Evolutionary conservation across 2,797 vertebrate genomes (phyloP), one percentile per base, ranked within the genome.

Genomic region (Pelochelys cantorii): DNA sequence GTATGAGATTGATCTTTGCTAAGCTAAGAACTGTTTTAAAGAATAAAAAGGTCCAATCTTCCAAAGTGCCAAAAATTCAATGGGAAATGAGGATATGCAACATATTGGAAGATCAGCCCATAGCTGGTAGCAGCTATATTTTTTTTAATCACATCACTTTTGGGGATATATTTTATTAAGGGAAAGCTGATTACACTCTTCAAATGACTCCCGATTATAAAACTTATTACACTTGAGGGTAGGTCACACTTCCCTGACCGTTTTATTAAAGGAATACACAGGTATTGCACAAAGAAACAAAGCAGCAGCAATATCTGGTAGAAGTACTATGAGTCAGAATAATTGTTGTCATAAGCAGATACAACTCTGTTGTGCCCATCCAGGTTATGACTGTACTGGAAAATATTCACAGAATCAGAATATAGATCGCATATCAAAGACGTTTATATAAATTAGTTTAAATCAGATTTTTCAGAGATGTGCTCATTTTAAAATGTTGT

Each of bases 401-500:
- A 95, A 94, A 90, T 23, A 62, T 5, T 55, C 86, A 25, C 1
- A 82, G 6, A 2, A 55, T 86, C n/a, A n/a, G 93, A 93, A 75
- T 23, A 92, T 25, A n/a, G 37, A 71, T 92, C 52, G 79, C 84
- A 29, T 65, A 85, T 52, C 84, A 77, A 93, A 11, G 82, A 71
- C 65, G 3, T 62, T 93, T 84, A 14, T 91, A 88, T n/a, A 27
- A 55, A 85, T 88, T 83, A 83, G 4, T 81, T 86, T 85, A 94
- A 93, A 92, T 83, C 1, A 88, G 14, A 2, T 60, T 90, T 92
- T 91, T 93, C 57, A 93, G 91, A 93, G 85, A 1, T 81, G 83
- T 88, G 57, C 6, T 93, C 48, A 86, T 95, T 85, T 86, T 31
- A 82, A 83, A 79, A 31, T 8, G 79, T 89, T 80, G 3, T 2